Base-by-base conservation (phyloP, 2,113 vertebrate genomes). In the Mus spicilegus region DNA sequence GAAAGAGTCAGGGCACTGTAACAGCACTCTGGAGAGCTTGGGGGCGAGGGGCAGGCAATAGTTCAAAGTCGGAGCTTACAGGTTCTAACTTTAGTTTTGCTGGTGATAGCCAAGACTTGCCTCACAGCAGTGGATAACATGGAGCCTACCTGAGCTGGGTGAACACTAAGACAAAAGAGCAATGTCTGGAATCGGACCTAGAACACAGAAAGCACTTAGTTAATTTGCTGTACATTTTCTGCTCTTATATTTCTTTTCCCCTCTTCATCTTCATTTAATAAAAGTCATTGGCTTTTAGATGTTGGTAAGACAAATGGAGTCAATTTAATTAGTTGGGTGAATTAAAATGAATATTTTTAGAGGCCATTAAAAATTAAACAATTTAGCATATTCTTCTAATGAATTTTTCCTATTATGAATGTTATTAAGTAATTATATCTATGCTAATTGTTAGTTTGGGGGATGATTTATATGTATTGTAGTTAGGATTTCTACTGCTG, bases 291-390 rank as follows among this genome's bases (percentile, higher is more conserved):
- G 63, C 90, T 86, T 46, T 94, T 97, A 76, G 56, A 90, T 96
- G 56, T 10, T 82, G 28, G 33, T 67, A 96, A 67, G 81, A 90
- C 49, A 89, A 92, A 96, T 94, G 7, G n/a, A 63, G 63, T 65
- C 72, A 90, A 92, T 96, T 96, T 96, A 96, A 96, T 97, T 94
- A 95, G 80, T 78, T 87, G 93, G 70, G 49, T 69, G 93, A 96
- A 96, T 95, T 82, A 92, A 96, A 95, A 93, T 65, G 56, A 95
- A 96, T 77, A 85, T 88, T 77, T 97, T 96, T 88, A 94, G 89
- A 33, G 46, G 88, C n/a, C 76, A 17, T 82, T 90, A 93, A 95
- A 92, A 96, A 80, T 65, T 77, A 90, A 95, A 97, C 85, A 77
- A 95, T 89, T 87, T 63, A 92, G 81, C 82, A 69, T 20, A 4